phyloP scores from a whole-genome alignment of 2,888 invertebrate species.

The Timema cristinae region DNA sequence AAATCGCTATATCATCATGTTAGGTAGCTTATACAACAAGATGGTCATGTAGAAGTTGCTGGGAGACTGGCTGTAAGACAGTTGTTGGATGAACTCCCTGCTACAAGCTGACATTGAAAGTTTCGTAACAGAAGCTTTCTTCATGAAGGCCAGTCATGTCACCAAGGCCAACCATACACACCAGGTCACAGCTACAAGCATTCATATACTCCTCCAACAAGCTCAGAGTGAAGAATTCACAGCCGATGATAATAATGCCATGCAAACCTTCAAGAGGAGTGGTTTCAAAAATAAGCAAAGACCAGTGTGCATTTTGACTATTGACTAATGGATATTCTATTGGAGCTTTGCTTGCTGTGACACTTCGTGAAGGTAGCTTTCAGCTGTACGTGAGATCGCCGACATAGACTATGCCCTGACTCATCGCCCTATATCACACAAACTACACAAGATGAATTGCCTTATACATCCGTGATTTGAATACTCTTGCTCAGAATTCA shows the following conservation, averaged over 20 bases:
- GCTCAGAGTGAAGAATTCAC: background rate
- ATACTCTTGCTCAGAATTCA: conserved; percentile 6
- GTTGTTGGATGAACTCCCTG: conserved; percentile 11
- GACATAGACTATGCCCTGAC: conserved; percentile 17
- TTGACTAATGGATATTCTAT: background rate
- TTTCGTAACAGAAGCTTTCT: conserved; percentile 10
- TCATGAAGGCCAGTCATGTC: background rate
- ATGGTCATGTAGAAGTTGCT: background rate
- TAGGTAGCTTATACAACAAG: conserved; percentile 5
- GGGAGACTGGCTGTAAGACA: background rate
- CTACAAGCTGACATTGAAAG: conserved; percentile 8
- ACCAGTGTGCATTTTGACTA: background rate
- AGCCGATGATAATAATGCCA: no score
- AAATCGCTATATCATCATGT: conserved; percentile 14
- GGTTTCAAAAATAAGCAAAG: background rate
- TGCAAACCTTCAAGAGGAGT: no score
- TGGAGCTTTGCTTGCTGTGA: background rate
- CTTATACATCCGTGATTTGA: conserved; percentile 2
- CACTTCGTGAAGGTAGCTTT: conserved; percentile 10
- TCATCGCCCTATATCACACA: conserved; percentile 20
- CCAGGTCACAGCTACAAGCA: conserved; percentile 11
- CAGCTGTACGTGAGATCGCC: conserved; percentile 22
- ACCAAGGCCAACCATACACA: background rate
- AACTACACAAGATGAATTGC: conserved; percentile 25
- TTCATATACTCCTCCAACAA: conserved; percentile 1